phyloP scores from a whole-genome alignment of 2,888 invertebrate genomes.

The Cryptophagus acutangulus region DNA sequence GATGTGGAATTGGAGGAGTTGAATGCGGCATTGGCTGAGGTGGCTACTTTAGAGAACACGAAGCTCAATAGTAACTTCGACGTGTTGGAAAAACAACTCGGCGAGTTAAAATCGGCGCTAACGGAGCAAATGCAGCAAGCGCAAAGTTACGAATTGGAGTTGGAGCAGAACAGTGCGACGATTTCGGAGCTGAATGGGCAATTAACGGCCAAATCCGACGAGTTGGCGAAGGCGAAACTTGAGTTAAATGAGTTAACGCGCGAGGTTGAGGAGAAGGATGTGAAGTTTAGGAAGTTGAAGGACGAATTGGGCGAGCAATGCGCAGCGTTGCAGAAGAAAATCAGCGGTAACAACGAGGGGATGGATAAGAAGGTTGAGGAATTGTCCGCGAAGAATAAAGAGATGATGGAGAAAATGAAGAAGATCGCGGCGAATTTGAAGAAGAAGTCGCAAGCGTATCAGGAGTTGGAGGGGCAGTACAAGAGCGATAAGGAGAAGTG shows the following conservation, averaged over 20 bases:
- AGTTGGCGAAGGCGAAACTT: slow-evolving; percentile 50
- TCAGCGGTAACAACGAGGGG: slow-evolving; percentile 38
- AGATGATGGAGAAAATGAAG: slow-evolving; percentile 71
- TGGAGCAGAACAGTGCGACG: slow-evolving; percentile 53
- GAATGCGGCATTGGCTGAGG: slow-evolving; percentile 50
- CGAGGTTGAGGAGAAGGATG: slow-evolving; percentile 46
- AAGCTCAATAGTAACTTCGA: slow-evolving; percentile 46
- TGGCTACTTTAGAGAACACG: slow-evolving; percentile 51
- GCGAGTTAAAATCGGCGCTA: slow-evolving; percentile 53
- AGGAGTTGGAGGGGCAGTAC: slow-evolving; percentile 57
- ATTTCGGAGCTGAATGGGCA: slow-evolving; percentile 57
- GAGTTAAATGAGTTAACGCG: slow-evolving; percentile 49
- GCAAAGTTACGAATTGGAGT: slow-evolving; percentile 54
- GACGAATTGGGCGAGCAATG: slow-evolving; percentile 45
- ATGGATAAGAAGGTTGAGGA: slow-evolving; percentile 45
- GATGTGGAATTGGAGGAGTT: slow-evolving; percentile 38
- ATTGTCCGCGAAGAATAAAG: slow-evolving; percentile 61
- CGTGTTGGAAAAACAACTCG: slow-evolving; percentile 53
- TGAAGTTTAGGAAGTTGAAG: slow-evolving; percentile 42
- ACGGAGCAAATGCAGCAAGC: slow-evolving; percentile 52
- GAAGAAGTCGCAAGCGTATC: slow-evolving; percentile 62
- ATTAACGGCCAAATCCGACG: slow-evolving; percentile 36
- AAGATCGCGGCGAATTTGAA: slow-evolving; percentile 73
- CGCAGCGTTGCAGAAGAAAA: slow-evolving; percentile 38
- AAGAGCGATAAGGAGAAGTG: slow-evolving; percentile 37